Percentiles rank a stretch among this genome's conserved stretches.
Evolutionary conservation across 1,140 invertebrate genomes (phyloP).

Genomic region (Eurosta solidaginis): DNA sequence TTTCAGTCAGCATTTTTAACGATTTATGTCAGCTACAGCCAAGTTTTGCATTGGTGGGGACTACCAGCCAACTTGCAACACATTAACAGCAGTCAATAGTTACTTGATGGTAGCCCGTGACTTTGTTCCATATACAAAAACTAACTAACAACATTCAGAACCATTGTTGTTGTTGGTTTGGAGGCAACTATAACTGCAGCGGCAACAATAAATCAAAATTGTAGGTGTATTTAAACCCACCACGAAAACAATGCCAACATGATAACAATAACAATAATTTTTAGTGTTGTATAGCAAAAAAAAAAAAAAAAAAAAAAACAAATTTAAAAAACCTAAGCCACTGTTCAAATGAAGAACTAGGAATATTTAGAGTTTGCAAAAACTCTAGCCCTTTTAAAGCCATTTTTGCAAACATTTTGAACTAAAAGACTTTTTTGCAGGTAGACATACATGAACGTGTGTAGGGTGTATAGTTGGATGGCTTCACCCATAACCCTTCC

Average conservation of each 20-base stretch:
- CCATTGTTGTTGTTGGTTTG: neutral
- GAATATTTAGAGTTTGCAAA: neutral
- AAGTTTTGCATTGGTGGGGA: neutral
- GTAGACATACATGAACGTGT: neutral
- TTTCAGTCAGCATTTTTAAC: neutral
- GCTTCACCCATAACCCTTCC: no score
- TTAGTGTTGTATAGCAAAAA: neutral
- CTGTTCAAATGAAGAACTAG: neutral
- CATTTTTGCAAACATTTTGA: neutral
- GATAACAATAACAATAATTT: constrained; percentile 29
- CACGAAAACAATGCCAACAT: constrained; percentile 20
- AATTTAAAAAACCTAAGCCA: neutral
- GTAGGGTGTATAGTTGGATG: no score
- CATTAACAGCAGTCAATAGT: neutral
- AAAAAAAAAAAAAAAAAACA: neutral
- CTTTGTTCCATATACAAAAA: neutral
- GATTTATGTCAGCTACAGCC: neutral
- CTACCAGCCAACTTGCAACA: neutral
- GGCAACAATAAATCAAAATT: constrained; percentile 5
- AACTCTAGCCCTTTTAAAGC: no score
- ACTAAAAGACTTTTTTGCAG: neutral
- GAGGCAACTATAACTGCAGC: neutral
- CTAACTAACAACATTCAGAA: neutral
- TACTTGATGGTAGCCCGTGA: neutral
- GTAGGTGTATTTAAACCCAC: neutral